phyloP scores from a whole-genome alignment of 2,113 vertebrate genomes.

The Chaetops frenatus region DNA sequence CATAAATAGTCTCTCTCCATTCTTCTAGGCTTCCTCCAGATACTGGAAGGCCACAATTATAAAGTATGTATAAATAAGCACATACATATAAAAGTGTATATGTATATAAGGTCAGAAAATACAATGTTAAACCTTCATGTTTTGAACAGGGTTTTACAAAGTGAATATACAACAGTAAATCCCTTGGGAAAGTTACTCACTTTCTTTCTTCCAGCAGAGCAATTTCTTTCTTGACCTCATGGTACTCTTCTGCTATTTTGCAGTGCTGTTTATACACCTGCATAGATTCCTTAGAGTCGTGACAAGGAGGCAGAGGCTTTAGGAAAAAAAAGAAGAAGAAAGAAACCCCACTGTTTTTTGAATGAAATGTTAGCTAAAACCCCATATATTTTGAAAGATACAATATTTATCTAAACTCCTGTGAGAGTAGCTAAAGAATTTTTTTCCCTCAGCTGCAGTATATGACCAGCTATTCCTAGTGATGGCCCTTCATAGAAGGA shows the following conservation, averaged over 20 bases:
- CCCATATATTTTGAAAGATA: neutral
- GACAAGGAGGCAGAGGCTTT: constrained; percentile 90
- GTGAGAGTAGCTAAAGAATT: neutral
- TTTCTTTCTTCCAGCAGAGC: constrained; percentile 89
- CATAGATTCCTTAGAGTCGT: constrained; percentile 88
- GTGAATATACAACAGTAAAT: neutral
- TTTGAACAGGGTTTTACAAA: neutral
- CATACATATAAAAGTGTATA: neutral
- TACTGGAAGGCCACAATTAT: neutral
- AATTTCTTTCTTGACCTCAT: constrained; percentile 93
- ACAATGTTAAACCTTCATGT: neutral
- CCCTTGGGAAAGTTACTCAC: constrained; percentile 72
- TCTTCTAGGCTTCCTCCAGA: neutral
- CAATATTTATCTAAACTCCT: neutral
- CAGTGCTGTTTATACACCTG: constrained; percentile 94
- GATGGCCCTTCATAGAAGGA: neutral
- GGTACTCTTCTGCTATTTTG: constrained; percentile 93
- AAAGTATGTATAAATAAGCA: neutral
- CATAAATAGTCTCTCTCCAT: neutral
- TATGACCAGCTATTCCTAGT: neutral
- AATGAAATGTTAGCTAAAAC: neutral
- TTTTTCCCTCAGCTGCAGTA: neutral
- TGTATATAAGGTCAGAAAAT: neutral
- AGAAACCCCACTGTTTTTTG: neutral
- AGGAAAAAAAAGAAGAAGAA: neutral